These are phyloP conservation scores for Sisyra nigra DNA, from an alignment of 2,888 invertebrate species.

Conservation along the genomic window DNA sequence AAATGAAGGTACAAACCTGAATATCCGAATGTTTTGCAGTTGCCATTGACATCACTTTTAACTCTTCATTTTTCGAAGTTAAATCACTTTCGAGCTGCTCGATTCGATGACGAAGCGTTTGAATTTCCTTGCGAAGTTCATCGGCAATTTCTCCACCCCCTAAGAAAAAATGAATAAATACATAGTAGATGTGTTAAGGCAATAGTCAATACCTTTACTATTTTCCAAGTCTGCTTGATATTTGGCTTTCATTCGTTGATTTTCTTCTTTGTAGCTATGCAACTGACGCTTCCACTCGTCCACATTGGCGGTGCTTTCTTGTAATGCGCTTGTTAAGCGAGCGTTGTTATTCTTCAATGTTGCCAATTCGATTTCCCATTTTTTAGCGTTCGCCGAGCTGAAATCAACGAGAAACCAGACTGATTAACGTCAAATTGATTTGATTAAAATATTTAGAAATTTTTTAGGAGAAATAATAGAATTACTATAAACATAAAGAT, in stretches of 20 bases:
- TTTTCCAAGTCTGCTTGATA: constrained; percentile 54
- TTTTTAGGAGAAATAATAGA: too few relatives aligned
- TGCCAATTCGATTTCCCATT: constrained; percentile 94
- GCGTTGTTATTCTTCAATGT: constrained; percentile 94
- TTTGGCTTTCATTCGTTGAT: constrained; percentile 62
- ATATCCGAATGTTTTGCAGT: too few relatives aligned
- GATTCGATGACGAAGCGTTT: constrained; percentile 57
- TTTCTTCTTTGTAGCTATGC: constrained; percentile 83
- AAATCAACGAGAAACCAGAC: constrained; percentile 14
- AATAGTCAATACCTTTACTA: constrained; percentile 32
- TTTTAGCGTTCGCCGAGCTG: constrained; percentile 95
- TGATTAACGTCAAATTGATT: too few relatives aligned
- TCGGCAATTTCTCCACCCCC: constrained; percentile 53
- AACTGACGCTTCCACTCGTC: constrained; percentile 97
- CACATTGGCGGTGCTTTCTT: constrained; percentile 91
- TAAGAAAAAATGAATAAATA: constrained; percentile 10
- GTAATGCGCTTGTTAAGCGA: constrained; percentile 84
- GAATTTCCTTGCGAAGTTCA: constrained; percentile 59
- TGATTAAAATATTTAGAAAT: too few relatives aligned
- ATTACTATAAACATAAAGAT: too few relatives aligned
- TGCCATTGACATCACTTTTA: constrained; percentile 27
- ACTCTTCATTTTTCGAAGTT: constrained; percentile 69
- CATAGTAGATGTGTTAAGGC: too few relatives aligned
- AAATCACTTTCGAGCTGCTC: constrained; percentile 71
- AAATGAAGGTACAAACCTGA: too few relatives aligned